Evolutionary conservation across 92 coral and sea anemone genomes (phyloP).

Genomic region (Anthopleura xanthogrammica): DNA sequence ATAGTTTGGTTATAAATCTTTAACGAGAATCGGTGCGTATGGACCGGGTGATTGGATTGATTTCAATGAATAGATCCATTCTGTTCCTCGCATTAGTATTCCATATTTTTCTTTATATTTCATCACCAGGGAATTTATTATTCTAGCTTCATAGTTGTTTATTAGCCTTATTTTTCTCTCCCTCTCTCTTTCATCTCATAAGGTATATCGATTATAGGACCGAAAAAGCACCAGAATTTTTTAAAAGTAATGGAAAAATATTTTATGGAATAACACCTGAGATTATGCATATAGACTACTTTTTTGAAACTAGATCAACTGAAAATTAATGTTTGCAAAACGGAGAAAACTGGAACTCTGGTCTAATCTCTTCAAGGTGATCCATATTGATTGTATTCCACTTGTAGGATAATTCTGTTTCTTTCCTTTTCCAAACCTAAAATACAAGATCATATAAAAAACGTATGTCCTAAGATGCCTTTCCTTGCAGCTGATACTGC

Average conservation of each 20-base stretch:
- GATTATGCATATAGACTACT: not conserved
- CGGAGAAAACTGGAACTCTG: slow-evolving; percentile 86
- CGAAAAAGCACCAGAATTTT: not conserved
- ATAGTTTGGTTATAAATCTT: not conserved
- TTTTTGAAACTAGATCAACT: no score
- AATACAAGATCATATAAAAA: no score
- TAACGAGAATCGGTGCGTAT: not conserved
- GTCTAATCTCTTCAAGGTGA: slow-evolving; percentile 73
- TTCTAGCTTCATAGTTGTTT: not conserved
- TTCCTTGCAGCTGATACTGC: no score
- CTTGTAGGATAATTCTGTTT: slow-evolving; percentile 75
- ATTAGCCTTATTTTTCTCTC: not conserved
- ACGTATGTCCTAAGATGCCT: not conserved
- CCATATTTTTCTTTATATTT: not conserved
- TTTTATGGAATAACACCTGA: not conserved
- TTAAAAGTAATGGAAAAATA: not conserved
- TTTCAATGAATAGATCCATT: not conserved
- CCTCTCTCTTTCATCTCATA: not conserved
- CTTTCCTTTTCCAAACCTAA: slow-evolving; percentile 91
- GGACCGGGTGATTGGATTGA: not conserved
- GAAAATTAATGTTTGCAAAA: no score
- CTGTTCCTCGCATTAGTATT: not conserved
- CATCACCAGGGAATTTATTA: not conserved
- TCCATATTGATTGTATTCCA: slow-evolving; percentile 88
- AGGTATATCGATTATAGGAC: not conserved